A percentile compares a stretch with the other conserved stretches of the same genome.
phyloP scores from a whole-genome alignment of 2,888 invertebrate species.

The Drosophila multiciliata region DNA sequence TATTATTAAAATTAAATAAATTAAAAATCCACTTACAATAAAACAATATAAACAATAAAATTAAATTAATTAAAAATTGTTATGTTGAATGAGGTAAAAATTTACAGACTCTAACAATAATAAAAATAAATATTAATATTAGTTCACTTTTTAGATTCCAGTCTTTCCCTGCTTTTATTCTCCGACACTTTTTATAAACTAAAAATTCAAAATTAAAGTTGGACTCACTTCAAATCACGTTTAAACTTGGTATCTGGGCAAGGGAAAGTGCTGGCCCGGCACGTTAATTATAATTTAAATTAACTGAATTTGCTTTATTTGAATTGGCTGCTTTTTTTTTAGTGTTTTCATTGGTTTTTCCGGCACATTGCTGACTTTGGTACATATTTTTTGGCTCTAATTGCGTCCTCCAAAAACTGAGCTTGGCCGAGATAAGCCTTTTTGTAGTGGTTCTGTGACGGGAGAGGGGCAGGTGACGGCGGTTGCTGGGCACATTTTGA shows the following conservation, averaged over 20 bases:
- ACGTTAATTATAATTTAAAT: conserved; percentile 75
- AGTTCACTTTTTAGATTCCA: not conserved
- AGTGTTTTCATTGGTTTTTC: conserved; percentile 56
- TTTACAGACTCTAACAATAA: not conserved
- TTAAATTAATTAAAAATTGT: too few species aligned
- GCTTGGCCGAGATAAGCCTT: conserved; percentile 61
- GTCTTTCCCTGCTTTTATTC: not conserved
- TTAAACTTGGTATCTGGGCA: conserved; percentile 47
- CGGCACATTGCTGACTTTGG: conserved; percentile 51
- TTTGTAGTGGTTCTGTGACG: conserved; percentile 21
- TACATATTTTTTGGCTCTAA: conserved; percentile 67
- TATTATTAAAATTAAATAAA: conserved; percentile 7
- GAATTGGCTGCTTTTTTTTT: conserved; percentile 60
- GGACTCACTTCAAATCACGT: conserved; percentile 36
- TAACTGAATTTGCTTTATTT: conserved; percentile 75
- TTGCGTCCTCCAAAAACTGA: conserved; percentile 57
- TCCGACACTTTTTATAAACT: not conserved
- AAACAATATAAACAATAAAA: not conserved
- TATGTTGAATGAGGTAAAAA: too few species aligned
- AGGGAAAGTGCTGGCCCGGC: conserved; percentile 8
- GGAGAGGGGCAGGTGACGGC: not conserved
- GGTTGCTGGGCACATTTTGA: conserved; percentile 49
- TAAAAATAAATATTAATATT: not conserved
- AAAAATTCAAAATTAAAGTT: not conserved
- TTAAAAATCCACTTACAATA: not conserved